These are phyloP conservation scores for Myripristis murdjan DNA, from an alignment of 2,797 vertebrate genomes.

Conservation along the genomic window DNA sequence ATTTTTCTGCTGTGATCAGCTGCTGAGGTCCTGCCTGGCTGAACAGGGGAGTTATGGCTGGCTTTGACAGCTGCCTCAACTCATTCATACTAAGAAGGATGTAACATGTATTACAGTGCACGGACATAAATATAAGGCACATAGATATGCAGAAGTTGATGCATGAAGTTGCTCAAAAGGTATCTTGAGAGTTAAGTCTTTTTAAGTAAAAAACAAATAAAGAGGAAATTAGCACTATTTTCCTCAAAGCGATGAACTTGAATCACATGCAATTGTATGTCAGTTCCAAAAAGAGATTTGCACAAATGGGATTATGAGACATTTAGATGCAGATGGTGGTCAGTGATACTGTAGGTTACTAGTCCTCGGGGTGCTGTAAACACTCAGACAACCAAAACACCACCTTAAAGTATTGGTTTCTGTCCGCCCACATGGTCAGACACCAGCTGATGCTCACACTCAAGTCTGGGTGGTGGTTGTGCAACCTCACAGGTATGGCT, in stretches of 20 bases:
- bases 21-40: slow-evolving; percentile 12
- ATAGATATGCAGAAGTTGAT: neutral
- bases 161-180: too few species aligned
- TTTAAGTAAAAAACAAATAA: too few species aligned
- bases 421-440: too few species aligned
- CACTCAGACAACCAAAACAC: slow-evolving; percentile 19
- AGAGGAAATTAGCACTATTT: neutral
- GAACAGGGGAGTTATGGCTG: slow-evolving; percentile 28
- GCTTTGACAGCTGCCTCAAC: too few species aligned
- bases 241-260: neutral
- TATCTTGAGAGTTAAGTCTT: neutral
- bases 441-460: too few species aligned
- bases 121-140: neutral
- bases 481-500: too few species aligned
- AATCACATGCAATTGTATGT: neutral
- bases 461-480: too few species aligned
- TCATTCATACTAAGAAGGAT: too few species aligned
- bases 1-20: slow-evolving; percentile 36
- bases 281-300: neutral
- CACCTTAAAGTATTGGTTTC: neutral
- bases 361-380: slow-evolving; percentile 36
- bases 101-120: neutral
- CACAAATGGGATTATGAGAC: neutral
- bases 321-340: neutral
- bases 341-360: neutral